Conservation (phyloP, 2,797 vertebrate species). For the Rhincodon typus region DNA sequence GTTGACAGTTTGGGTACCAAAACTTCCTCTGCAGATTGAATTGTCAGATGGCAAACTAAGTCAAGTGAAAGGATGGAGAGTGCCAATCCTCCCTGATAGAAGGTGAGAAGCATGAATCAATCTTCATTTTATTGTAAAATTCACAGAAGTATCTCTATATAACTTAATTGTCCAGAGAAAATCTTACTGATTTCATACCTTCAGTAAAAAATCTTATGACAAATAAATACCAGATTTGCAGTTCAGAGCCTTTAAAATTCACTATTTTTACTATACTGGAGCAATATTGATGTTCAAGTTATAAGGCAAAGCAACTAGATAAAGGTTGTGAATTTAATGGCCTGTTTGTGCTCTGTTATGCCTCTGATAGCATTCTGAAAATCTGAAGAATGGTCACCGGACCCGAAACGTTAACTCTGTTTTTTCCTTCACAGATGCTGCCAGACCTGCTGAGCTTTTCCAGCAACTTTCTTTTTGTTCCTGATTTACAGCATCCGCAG, state of each 20-base stretch:
- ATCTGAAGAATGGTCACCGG: too few species aligned
- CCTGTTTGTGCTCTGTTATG: not conserved
- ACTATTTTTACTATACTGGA: not conserved
- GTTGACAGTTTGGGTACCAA: conserved; percentile 96
- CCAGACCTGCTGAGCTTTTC: too few species aligned
- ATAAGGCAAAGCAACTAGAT: not conserved
- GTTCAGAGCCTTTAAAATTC: not conserved
- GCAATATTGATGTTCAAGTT: not conserved
- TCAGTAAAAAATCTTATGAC: not conserved
- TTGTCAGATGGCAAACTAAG: conserved; percentile 80
- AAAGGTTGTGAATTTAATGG: not conserved
- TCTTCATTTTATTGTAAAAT: not conserved
- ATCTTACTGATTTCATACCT: not conserved
- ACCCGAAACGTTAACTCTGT: too few species aligned
- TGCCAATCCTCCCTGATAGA: conserved; percentile 86
- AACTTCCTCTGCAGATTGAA: conserved; percentile 83
- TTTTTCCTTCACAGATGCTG: too few species aligned
- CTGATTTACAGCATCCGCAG: too few species aligned
- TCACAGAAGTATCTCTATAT: not conserved
- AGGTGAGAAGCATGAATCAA: conserved; percentile 57
- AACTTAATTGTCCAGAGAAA: not conserved
- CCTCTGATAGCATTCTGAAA: too few species aligned
- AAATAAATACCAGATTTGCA: conserved; percentile 12
- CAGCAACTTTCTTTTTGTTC: too few species aligned
- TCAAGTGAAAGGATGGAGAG: conserved; percentile 97